Conservation (phyloP, 1,140 invertebrate species). For the Drosophila biarmipes region DNA sequence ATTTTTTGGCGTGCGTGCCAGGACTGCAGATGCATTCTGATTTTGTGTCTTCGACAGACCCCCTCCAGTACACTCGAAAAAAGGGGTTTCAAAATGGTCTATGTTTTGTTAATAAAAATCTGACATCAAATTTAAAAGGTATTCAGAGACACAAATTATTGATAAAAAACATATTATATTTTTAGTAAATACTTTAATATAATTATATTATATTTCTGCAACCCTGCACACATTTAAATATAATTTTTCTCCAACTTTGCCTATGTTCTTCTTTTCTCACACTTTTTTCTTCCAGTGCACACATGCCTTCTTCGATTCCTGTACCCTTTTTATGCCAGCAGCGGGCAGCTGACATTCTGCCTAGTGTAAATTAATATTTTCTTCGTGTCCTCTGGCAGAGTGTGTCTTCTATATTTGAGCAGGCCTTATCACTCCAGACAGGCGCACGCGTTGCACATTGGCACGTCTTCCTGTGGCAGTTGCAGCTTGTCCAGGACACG, state of each 20-base stretch:
- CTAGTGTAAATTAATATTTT: constrained; percentile 79
- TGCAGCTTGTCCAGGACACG: constrained; percentile 72
- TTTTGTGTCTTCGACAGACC: constrained; percentile 18
- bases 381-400: constrained; percentile 43
- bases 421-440: constrained; percentile 60
- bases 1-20: constrained; percentile 59
- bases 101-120: no score
- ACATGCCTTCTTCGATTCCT: background rate
- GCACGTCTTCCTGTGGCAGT: constrained; percentile 52
- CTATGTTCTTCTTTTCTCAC: no score
- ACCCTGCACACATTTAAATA: no score
- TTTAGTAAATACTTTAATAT: no score
- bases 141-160: no score
- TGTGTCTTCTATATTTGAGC: constrained; percentile 4
- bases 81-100: background rate
- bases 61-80: background rate
- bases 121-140: no score
- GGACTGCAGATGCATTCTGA: constrained; percentile 65
- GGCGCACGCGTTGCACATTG: constrained; percentile 76
- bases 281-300: background rate
- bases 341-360: constrained; percentile 58
- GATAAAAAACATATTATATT: no score
- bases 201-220: no score
- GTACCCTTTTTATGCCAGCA: constrained; percentile 52
- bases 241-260: no score